These are phyloP conservation scores for Sebastes paucispinis DNA, from an alignment of 2,797 vertebrate species.

Conservation along the genomic window DNA sequence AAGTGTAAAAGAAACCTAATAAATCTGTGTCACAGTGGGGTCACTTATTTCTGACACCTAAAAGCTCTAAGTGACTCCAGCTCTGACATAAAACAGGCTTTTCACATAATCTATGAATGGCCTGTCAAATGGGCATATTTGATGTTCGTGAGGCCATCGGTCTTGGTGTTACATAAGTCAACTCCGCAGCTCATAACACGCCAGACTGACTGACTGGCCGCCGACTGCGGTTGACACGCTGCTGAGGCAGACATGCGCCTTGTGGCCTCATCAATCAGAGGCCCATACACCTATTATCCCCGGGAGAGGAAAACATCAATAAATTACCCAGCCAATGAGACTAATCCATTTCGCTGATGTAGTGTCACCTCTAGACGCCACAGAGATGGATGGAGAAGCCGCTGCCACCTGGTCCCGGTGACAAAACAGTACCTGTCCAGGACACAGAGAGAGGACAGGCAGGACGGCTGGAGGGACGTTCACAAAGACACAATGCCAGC, in stretches of 20 bases:
- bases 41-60: slow-evolving; percentile 40
- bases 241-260: slow-evolving; percentile 42
- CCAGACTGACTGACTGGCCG: slow-evolving; percentile 30
- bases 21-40: slow-evolving; percentile 16
- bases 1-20: slow-evolving; percentile 18
- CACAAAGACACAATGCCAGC: slow-evolving; percentile 5
- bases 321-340: slow-evolving; percentile 82
- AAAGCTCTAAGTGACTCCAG: slow-evolving; percentile 24
- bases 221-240: slow-evolving; percentile 33
- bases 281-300: slow-evolving; percentile 77
- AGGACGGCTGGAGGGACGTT: not conserved
- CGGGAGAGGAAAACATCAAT: slow-evolving; percentile 78
- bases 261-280: slow-evolving; percentile 74
- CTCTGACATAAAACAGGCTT: slow-evolving; percentile 39
- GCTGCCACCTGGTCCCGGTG: slow-evolving; percentile 59
- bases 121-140: slow-evolving; percentile 41
- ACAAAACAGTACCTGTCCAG: slow-evolving; percentile 50
- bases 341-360: slow-evolving; percentile 81
- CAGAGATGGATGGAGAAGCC: slow-evolving; percentile 54
- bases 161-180: slow-evolving; percentile 49
- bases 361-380: slow-evolving; percentile 82
- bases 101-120: slow-evolving; percentile 30
- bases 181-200: not conserved
- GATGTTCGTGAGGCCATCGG: slow-evolving; percentile 27
- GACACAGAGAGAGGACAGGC: slow-evolving; percentile 6